Percentiles rank a stretch among this genome's conserved stretches.
Conservation (phyloP, 2,888 invertebrate species). For the Bimastos eiseni region DNA sequence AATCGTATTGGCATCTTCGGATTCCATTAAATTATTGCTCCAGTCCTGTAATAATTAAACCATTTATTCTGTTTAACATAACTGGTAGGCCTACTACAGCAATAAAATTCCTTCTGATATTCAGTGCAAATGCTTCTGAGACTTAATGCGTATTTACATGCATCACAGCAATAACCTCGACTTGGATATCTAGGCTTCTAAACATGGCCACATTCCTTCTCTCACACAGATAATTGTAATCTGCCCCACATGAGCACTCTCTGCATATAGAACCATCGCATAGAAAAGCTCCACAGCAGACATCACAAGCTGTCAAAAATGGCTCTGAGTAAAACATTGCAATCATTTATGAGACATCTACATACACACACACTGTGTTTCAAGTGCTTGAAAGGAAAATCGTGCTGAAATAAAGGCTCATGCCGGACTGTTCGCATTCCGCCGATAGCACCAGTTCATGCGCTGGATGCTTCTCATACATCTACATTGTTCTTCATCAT, state of each 20-base stretch:
- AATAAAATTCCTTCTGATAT: background rate
- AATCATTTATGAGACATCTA: background rate
- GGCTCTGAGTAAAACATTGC: background rate
- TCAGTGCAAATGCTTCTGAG: background rate
- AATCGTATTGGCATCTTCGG: background rate
- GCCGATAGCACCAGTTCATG: conserved; percentile 16
- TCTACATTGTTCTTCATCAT: conserved; percentile 53
- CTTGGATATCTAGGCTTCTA: background rate
- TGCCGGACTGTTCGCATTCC: background rate
- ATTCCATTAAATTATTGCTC: background rate
- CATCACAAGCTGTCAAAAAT: background rate
- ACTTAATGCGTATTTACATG: background rate
- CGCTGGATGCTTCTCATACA: conserved; percentile 28
- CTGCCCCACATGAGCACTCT: background rate
- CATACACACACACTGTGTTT: conserved; percentile 9
- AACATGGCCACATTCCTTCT: background rate
- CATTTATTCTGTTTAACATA: background rate
- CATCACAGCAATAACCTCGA: conserved; percentile 6
- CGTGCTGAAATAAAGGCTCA: conserved; percentile 5
- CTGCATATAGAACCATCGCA: background rate
- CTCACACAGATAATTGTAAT: background rate
- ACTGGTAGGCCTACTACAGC: background rate
- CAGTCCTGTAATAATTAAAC: background rate
- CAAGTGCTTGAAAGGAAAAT: conserved; percentile 1
- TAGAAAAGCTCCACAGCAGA: background rate